These are phyloP conservation scores for Aleiodes testaceus DNA, from an alignment of 2,888 invertebrate genomes.

Conservation along the genomic window DNA sequence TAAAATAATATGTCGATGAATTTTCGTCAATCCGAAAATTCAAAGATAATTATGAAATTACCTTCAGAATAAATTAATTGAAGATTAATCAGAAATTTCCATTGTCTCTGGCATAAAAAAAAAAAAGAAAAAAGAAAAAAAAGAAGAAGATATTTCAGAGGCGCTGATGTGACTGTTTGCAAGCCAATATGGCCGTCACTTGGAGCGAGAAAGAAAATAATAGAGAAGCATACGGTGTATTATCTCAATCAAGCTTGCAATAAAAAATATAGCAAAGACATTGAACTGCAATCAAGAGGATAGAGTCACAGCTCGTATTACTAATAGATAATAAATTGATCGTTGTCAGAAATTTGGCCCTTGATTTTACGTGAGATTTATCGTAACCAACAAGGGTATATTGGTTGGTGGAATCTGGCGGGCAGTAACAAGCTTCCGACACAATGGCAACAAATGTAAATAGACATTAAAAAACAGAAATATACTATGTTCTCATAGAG, in stretches of 20 bases:
- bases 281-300: background rate
- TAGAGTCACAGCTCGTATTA: background rate
- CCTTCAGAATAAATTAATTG: too few relatives aligned
- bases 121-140: background rate
- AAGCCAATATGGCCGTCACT: slow-evolving; percentile 15
- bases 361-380: background rate
- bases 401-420: slow-evolving; percentile 21
- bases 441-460: slow-evolving; percentile 21
- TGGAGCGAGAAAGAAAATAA: slow-evolving; percentile 22
- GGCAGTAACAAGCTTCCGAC: slow-evolving; percentile 6
- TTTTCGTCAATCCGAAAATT: too few relatives aligned
- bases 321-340: background rate
- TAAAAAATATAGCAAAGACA: background rate
- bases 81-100: too few relatives aligned
- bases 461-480: slow-evolving; percentile 3
- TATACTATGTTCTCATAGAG: background rate
- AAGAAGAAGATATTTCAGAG: background rate
- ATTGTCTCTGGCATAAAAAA: background rate
- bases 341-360: background rate
- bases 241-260: slow-evolving; percentile 18
- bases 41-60: too few relatives aligned
- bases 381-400: slow-evolving; percentile 1
- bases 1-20: too few relatives aligned
- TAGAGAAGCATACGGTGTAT: background rate
- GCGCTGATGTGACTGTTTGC: slow-evolving; percentile 8